These are phyloP conservation scores for Nemoura dubitans DNA, from an alignment of 2,888 invertebrate species.

Conservation along the genomic window DNA sequence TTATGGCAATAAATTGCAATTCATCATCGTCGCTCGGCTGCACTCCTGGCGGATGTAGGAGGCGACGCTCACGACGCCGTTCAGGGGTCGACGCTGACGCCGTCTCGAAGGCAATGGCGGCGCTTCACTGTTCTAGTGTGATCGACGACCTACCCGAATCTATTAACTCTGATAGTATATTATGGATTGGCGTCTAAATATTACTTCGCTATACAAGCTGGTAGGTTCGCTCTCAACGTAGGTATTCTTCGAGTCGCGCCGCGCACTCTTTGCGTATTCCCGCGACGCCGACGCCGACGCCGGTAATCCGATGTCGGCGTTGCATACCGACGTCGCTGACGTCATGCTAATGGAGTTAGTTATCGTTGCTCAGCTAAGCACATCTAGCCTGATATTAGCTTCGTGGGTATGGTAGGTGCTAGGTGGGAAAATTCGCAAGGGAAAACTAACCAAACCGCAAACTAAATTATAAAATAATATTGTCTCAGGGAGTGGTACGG, in stretches of 20 bases:
- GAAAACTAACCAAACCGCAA: slow-evolving; percentile 29
- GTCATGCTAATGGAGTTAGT: slow-evolving; percentile 33
- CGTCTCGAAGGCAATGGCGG: background rate
- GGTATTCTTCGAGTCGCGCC: background rate
- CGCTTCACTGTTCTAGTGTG: background rate
- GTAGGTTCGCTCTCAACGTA: background rate
- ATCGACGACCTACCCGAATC: background rate
- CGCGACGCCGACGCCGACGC: slow-evolving; percentile 39
- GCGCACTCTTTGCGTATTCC: background rate
- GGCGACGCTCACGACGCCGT: background rate
- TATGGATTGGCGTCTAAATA: background rate
- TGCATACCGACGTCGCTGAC: slow-evolving; percentile 53
- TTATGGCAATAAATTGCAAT: background rate
- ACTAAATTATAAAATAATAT: slow-evolving; percentile 38
- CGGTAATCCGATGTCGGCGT: slow-evolving; percentile 34
- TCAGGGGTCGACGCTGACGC: background rate
- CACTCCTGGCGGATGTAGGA: no score
- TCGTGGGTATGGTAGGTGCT: background rate
- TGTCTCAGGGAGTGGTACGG: background rate
- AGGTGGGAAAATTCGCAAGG: slow-evolving; percentile 17
- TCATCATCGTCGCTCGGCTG: background rate
- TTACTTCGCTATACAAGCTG: background rate
- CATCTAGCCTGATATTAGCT: slow-evolving; percentile 28
- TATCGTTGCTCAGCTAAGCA: slow-evolving; percentile 29
- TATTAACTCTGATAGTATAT: background rate